Evolutionary conservation across 2,797 vertebrate genomes (phyloP), one percentile per base, ranked within the genome.

Genomic region (Cirrhinus molitorella): DNA sequence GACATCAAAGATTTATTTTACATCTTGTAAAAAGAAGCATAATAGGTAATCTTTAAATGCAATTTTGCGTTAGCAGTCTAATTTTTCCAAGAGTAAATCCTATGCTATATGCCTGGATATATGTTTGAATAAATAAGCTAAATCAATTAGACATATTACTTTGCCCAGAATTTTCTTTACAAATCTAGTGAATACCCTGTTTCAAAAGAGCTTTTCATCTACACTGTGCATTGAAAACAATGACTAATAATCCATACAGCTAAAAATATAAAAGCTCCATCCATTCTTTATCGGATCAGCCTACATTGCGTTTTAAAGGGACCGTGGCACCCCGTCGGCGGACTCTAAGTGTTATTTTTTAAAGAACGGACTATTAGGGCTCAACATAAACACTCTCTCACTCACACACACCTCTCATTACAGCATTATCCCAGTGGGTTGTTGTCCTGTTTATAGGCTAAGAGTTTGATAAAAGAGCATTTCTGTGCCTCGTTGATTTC

Each of bases 371-470:
- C 79, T 71, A 80, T 63, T 45, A 47, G 66, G 51, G 51, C 19
- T 5, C 16, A 71, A 80, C 31, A 28, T 23, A 68, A 40, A 80
- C 65, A 55, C 51, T 66, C 43, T 34, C 25, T 17, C 67, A 25
- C 80, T 28, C 43, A 3, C 28, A 59, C 68, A 65, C 71, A 74
- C 45, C 59, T 73, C 45, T 65, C 80, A 40, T 82, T 82, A 82
- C 57, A 65, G 59, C 80, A 82, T 74, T 74, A 82, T 66, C 71
- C n/a, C 80, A 82, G 71, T 65, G 71, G 59, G 80, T 74, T 81
- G 28, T 51, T 74, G 71, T 74, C 47, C 45, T 63, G n/a, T 43
- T 51, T 19, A 65, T 51, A 51, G 40, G 17, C 10, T 81, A 25
- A 61, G 43, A 81, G 37, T 81, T 72, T 73, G 37, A 71, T 61